These are phyloP conservation scores for Eumacrocentrus americanus DNA, from an alignment of 2,888 invertebrate genomes.

Conservation along the genomic window DNA sequence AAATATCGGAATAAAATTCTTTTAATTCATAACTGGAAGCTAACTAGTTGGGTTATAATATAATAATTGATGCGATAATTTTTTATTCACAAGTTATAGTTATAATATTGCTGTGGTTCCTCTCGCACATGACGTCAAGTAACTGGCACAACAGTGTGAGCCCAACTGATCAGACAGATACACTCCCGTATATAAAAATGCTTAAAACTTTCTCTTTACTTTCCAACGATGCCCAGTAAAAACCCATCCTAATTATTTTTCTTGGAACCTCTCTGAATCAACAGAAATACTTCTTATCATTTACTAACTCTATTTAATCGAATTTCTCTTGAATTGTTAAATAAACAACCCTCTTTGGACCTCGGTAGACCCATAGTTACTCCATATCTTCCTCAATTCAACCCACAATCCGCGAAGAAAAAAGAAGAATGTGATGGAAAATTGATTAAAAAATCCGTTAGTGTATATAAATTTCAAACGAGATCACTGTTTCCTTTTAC, in stretches of 20 bases:
- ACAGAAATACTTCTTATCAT: too few species aligned
- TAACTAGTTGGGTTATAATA: background rate
- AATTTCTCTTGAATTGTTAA: too few species aligned
- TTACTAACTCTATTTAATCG: too few species aligned
- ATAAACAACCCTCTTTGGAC: too few species aligned
- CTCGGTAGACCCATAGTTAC: too few species aligned
- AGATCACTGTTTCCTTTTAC: too few species aligned
- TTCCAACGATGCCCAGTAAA: conserved; percentile 9
- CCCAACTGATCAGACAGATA: background rate
- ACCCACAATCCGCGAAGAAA: too few species aligned
- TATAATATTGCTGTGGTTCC: background rate
- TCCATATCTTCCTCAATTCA: too few species aligned
- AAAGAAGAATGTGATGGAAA: too few species aligned
- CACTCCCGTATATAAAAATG: background rate
- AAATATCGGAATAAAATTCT: background rate
- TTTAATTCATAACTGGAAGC: background rate
- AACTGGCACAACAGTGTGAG: background rate
- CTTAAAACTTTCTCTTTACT: conserved; percentile 13
- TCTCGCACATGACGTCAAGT: background rate
- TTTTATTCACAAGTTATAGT: background rate
- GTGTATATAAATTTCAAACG: too few species aligned
- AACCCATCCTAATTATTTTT: conserved; percentile 8
- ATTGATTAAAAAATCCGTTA: too few species aligned
- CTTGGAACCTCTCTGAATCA: background rate
- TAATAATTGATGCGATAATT: background rate